Conservation (phyloP, 2,113 vertebrate genomes). For the Gallinago paraguaiae region DNA sequence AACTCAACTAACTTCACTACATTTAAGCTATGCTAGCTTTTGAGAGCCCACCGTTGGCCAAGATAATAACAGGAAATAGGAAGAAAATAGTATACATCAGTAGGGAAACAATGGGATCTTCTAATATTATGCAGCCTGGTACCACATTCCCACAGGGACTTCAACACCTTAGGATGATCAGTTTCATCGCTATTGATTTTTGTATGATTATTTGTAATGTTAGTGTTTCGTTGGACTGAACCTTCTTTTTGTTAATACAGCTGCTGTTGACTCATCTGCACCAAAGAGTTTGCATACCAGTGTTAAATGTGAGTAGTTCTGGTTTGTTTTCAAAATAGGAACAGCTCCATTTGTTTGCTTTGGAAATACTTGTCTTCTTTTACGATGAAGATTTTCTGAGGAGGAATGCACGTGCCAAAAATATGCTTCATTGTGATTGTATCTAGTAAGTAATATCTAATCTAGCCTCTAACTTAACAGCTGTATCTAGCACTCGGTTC, state of each 20-base stretch:
- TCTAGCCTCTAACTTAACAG: background rate
- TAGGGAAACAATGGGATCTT: background rate
- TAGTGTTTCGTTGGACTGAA: background rate
- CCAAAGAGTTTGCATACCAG: slow-evolving; percentile 53
- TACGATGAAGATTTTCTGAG: background rate
- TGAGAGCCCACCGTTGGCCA: background rate
- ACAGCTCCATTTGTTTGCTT: slow-evolving; percentile 51
- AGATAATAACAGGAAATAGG: background rate
- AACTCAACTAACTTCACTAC: background rate
- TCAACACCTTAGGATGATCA: background rate
- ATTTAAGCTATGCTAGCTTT: background rate
- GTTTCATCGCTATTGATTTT: background rate
- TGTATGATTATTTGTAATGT: background rate
- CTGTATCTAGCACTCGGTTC: background rate
- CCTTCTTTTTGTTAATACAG: slow-evolving; percentile 64
- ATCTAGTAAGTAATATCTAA: background rate
- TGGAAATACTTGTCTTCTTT: slow-evolving; percentile 61
- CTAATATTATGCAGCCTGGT: background rate
- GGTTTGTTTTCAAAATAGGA: slow-evolving; percentile 48
- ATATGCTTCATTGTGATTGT: background rate
- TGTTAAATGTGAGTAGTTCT: slow-evolving; percentile 68
- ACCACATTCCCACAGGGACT: background rate
- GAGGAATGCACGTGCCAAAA: background rate
- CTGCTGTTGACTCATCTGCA: slow-evolving; percentile 69
- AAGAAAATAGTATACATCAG: background rate